Base-by-base conservation (phyloP, 2,888 invertebrate genomes). In the Unio pictorum region DNA sequence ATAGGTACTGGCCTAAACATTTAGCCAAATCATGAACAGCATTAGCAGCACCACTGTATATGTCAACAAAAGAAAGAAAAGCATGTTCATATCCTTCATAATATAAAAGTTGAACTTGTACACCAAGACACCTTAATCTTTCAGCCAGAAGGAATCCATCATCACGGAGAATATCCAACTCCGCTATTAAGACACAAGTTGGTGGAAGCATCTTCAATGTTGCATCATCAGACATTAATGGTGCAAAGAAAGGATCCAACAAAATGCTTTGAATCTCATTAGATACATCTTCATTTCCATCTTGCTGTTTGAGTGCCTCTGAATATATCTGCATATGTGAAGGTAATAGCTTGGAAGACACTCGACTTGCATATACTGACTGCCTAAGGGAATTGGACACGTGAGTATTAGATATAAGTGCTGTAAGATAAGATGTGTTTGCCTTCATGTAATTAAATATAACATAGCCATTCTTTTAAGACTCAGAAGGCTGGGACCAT, bases 131-230 rank as follows among this genome's bases (percentile, higher is more conserved):
- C 17, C 71, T 61, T 63, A 81, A 62, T 60, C 81, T 73, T 57
- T 67, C 68, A 15, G 68, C 79, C 18, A 72, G 65, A 6, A 81
- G 69, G 63, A 76, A 78, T 11, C 80, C 76, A 17, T 81, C 81
- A 64, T 81, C 80, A 18, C 78, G 66, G 3, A 81, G 64, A n/a
- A 74, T 74, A 62, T 81, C 81, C 54, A 78, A 74, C 26, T 79
- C 81, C 0, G 74, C 74, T 26, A 68, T 80, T 64, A 80, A 68
- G 4, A 82, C 66, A 23, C 80, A 77, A 1, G 78, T 73, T 30
- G 71, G 69, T 0, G 81, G 78, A 55, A 76, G 58, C 18, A 45
- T 69, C 11, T 67, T 64, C 61, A 81, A 55, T 17, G 74, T 71
- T 20, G 77, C 76, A 64, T 79, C 77, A 18, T 67, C 60, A 11